A percentile compares a stretch with the other conserved stretches of the same genome.
These are phyloP conservation scores for Heliconius erato DNA, from an alignment of 2,888 invertebrate species.

Conservation along the genomic window DNA sequence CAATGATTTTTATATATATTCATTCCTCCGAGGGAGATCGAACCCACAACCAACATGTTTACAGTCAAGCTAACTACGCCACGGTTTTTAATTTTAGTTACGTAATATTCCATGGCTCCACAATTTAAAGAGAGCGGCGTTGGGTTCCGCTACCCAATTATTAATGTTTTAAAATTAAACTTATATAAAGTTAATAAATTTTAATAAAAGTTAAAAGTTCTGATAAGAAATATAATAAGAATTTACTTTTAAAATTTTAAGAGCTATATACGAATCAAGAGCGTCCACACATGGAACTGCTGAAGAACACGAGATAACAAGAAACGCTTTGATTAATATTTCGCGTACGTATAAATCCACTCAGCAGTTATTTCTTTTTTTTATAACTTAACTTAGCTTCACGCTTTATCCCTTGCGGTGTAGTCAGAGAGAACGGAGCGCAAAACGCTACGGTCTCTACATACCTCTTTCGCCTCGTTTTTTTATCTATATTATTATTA, in stretches of 20 bases:
- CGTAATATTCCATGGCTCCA: too few species aligned
- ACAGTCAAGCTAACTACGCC: too few species aligned
- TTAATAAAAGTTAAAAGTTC: not conserved
- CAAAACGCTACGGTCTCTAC: too few species aligned
- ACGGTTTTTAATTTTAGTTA: too few species aligned
- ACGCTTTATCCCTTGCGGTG: too few species aligned
- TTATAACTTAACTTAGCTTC: too few species aligned
- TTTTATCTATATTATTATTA: not conserved
- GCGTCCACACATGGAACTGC: slow-evolving; percentile 44
- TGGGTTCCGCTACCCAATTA: not conserved
- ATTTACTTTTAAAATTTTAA: slow-evolving; percentile 48
- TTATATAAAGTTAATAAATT: not conserved
- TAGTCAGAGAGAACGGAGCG: too few species aligned
- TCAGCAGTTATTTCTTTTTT: not conserved
- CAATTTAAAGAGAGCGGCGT: not conserved
- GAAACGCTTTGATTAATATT: slow-evolving; percentile 59
- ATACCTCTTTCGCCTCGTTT: too few species aligned
- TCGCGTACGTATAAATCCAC: slow-evolving; percentile 54
- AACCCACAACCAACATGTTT: too few species aligned
- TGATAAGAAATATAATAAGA: not conserved
- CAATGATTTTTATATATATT: too few species aligned
- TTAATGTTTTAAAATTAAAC: too few species aligned
- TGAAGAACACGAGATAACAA: slow-evolving; percentile 43
- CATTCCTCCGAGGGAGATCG: too few species aligned
- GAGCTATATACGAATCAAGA: slow-evolving; percentile 66